Base-by-base conservation (phyloP, 2,888 invertebrate species). In the Drosophila colorata region DNA sequence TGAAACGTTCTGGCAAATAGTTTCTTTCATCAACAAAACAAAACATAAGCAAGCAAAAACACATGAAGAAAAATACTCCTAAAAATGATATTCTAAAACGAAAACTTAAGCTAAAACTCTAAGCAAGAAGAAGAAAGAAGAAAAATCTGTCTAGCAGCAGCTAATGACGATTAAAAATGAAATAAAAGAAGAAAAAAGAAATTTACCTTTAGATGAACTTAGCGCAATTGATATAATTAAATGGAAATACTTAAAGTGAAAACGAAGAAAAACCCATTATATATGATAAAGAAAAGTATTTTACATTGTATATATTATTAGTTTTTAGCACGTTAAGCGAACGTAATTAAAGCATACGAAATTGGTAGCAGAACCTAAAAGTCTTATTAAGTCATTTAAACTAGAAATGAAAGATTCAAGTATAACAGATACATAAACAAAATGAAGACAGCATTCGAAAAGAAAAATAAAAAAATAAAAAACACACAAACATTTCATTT, bases 121-220 rank as follows among this genome's bases (percentile, higher is more conserved):
- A 64, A 37, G 65, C 58, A 60, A 43, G 49, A 46, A 35, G 18
- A 61, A 28, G 41, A 63, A 18, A 6, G 16, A 43, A 9, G 25
- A 57, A 70, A 72, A 38, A 18, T 9, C 31, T 57, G 53, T 48
- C 67, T 64, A 64, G 82, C 82, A 68, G 60, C 49, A 40, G 69
- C 63, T 79, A 37, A 59, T 46, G 46, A 53, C 38, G 48, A 69
- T 20, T 49, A 67, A 78, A 61, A 40, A 33, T 16, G 44, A 56
- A 48, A 43, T 60, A 61, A 43, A 33, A 56, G 68, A 72, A 52
- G 25, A 48, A 69, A 66, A 57, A 56, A 60, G 65, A 65, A 61
- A 85, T 83, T 88, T 89, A 92, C 90, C 90, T 91, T 92, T 90
- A 91, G 91, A 90, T 81, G 90, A 91, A 92, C 92, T 90, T 92